phyloP scores from a whole-genome alignment of 2,888 invertebrate genomes.

The Polyommatus iphigenia region DNA sequence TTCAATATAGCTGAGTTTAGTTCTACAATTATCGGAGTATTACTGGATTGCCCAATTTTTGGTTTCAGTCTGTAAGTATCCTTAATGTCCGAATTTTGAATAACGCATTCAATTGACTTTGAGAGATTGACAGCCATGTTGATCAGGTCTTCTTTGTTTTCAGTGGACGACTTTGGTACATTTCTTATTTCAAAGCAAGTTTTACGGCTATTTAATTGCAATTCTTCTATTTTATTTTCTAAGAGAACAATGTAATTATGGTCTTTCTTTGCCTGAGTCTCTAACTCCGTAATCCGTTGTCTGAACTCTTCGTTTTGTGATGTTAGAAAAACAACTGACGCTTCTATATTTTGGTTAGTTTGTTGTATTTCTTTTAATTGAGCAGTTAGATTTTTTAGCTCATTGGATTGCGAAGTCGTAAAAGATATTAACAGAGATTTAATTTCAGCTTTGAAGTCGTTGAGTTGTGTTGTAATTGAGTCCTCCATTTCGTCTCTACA shows the following conservation, averaged over 20 bases:
- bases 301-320: conserved; percentile 35
- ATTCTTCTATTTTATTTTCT: conserved; percentile 38
- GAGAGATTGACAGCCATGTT: conserved; percentile 35
- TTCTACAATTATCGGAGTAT: no score
- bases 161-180: conserved; percentile 35
- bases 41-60: no score
- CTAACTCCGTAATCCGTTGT: conserved; percentile 30
- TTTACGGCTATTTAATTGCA: conserved; percentile 33
- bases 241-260: conserved; percentile 35
- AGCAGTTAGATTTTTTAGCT: neutral
- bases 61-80: no score
- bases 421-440: neutral
- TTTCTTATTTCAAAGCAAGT: conserved; percentile 39
- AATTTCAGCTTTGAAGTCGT: neutral
- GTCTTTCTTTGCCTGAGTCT: conserved; percentile 25
- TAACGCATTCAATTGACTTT: neutral
- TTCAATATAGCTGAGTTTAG: no score
- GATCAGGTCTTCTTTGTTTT: conserved; percentile 36
- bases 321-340: neutral
- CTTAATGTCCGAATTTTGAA: no score
- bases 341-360: neutral
- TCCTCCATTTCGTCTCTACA: neutral
- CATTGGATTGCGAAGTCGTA: neutral
- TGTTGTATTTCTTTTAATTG: neutral
- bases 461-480: neutral